Percentiles rank a stretch among this genome's conserved stretches.
These are phyloP conservation scores for Cybosia mesomella DNA, from an alignment of 2,888 invertebrate genomes.

Conservation along the genomic window DNA sequence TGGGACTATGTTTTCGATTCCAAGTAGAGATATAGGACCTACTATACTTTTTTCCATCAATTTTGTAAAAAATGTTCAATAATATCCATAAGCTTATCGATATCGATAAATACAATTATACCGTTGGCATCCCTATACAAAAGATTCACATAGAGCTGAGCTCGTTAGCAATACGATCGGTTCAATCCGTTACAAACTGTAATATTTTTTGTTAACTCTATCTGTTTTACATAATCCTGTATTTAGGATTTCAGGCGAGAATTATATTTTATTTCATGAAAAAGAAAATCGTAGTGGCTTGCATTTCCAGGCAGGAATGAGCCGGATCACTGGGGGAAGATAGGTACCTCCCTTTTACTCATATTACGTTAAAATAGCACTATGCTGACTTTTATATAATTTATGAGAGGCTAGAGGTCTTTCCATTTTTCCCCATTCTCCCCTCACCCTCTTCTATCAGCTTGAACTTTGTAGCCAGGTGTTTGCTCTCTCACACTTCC, in stretches of 20 bases:
- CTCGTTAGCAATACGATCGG: constrained; percentile 60
- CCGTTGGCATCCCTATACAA: constrained; percentile 44
- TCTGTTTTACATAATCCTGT: constrained; percentile 22
- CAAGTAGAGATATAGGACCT: too few relatives aligned
- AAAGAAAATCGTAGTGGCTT: neutral
- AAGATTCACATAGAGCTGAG: constrained; percentile 55
- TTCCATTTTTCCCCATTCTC: too few relatives aligned
- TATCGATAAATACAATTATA: constrained; percentile 40
- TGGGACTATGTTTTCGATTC: too few relatives aligned
- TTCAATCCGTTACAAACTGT: constrained; percentile 48
- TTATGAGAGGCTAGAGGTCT: too few relatives aligned
- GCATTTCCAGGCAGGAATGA: neutral
- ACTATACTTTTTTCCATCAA: too few relatives aligned
- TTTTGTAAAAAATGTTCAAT: too few relatives aligned
- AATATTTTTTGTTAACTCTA: constrained; percentile 37
- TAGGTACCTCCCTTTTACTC: neutral
- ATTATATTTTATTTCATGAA: neutral
- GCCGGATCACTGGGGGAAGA: neutral
- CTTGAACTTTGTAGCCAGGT: too few relatives aligned
- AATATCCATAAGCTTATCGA: constrained; percentile 25
- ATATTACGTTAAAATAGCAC: too few relatives aligned
- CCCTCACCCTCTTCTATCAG: too few relatives aligned
- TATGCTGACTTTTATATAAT: too few relatives aligned
- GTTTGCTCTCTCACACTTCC: too few relatives aligned
- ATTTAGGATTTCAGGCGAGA: constrained; percentile 2